A percentile compares a stretch with the other conserved stretches of the same genome.
These are phyloP conservation scores for Pyrochroa serraticornis DNA, from an alignment of 2,888 invertebrate genomes.

Conservation along the genomic window DNA sequence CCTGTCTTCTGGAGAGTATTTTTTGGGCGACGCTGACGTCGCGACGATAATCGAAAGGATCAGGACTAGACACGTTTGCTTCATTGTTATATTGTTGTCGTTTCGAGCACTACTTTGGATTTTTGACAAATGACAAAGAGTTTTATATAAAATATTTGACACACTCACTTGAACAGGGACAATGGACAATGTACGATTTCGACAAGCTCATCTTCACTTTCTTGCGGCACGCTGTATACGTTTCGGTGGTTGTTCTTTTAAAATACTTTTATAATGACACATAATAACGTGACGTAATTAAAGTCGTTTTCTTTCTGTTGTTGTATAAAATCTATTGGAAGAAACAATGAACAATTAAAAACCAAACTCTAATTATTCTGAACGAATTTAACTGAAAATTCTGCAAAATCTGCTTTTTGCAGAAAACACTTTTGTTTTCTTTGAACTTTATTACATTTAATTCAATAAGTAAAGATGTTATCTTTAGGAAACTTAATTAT, in stretches of 20 bases:
- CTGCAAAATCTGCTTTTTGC: background rate
- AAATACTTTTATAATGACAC: background rate
- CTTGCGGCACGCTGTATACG: conserved; percentile 23
- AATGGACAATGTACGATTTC: conserved; percentile 51
- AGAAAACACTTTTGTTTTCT: too few species aligned
- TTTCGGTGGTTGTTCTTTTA: conserved; percentile 12
- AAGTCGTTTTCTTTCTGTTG: background rate
- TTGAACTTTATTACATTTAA: too few species aligned
- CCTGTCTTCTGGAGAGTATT: conserved; percentile 50
- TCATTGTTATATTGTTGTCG: conserved; percentile 7
- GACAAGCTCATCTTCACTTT: conserved; percentile 42
- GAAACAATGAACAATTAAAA: too few species aligned
- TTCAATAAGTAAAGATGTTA: too few species aligned
- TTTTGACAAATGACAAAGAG: conserved; percentile 1
- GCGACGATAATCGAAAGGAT: conserved; percentile 12
- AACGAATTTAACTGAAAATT: background rate
- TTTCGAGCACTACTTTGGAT: background rate
- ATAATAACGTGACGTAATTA: conserved; percentile 11
- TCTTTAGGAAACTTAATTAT: too few species aligned
- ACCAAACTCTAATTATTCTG: background rate
- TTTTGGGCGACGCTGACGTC: conserved; percentile 46
- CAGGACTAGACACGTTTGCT: background rate
- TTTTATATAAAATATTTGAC: conserved; percentile 47
- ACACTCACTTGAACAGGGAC: conserved; percentile 48
- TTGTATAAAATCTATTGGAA: background rate